These are phyloP conservation scores for Conus canariensis DNA, from an alignment of 2,888 invertebrate genomes.

Conservation along the genomic window DNA sequence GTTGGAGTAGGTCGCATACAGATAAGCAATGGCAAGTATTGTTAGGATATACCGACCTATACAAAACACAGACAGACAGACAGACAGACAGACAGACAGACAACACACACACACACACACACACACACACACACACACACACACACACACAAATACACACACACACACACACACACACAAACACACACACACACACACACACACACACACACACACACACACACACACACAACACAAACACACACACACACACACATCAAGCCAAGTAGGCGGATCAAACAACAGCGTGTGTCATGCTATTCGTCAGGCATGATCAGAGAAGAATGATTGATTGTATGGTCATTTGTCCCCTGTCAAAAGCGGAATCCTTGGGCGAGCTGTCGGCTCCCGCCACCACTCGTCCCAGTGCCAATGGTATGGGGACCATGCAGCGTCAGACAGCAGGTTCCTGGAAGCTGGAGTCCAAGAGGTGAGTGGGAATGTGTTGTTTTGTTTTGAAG, in stretches of 20 bases:
- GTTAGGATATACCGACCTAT: too few relatives aligned
- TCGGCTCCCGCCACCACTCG: slow-evolving; percentile 45
- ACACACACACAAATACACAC: slow-evolving; percentile 15
- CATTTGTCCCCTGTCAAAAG: slow-evolving; percentile 50
- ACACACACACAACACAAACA: not conserved
- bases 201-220: slow-evolving; percentile 12
- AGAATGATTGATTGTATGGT: too few relatives aligned
- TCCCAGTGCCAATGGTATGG: slow-evolving; percentile 30
- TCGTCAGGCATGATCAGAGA: too few relatives aligned
- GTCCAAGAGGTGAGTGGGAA: too few relatives aligned
- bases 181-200: not conserved
- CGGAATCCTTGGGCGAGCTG: slow-evolving; percentile 68
- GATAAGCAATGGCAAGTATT: too few relatives aligned
- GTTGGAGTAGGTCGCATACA: too few relatives aligned
- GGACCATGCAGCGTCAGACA: slow-evolving; percentile 66
- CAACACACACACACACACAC: slow-evolving; percentile 8
- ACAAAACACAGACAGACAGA: not conserved
- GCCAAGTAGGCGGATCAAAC: not conserved
- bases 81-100: not conserved
- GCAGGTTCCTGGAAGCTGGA: too few relatives aligned
- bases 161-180: not conserved
- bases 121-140: not conserved
- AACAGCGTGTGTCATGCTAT: too few relatives aligned
- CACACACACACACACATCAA: slow-evolving; percentile 4
- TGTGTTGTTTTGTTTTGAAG: too few relatives aligned